Base-by-base conservation (phyloP, 2,797 vertebrate genomes). In the Cynopterus sphinx region DNA sequence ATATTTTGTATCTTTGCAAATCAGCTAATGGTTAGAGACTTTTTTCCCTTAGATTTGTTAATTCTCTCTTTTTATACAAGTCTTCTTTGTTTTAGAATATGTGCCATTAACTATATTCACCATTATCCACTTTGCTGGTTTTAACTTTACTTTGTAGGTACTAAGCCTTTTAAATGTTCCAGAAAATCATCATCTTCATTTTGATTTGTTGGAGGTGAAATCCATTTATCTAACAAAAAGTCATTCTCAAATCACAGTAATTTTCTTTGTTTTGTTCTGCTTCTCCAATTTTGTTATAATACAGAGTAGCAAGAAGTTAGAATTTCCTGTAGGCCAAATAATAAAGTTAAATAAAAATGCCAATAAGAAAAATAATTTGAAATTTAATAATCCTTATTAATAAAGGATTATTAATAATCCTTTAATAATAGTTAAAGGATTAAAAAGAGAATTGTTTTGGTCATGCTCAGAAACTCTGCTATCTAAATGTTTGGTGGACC, bases 161-260 rank as follows among this genome's bases (percentile, higher is more conserved):
- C 65, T 97, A 90, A 96, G 77, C 95, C 36, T 94, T 97, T 98
- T 97, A 97, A 97, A 96, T 90, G 55, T 96, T 97, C 89, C 36
- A 96, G 74, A 97, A 98, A 96, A 95, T 89, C 57, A 79, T 11
- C 4, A 90, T 79, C 28, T 97, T 97, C 73, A 95, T 91, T 95
- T 96, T 97, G 83, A 82, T 90, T 97, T 94, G 75, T 73, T 96
- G 93, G 71, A 96, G 51, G 22, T 97, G 68, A 97, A 98, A 98
- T 96, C 57, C 84, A 95, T 96, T 97, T 97, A 85, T 61, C 96
- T 78, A 97, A 93, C 6, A 85, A 87, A 95, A 97, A 97, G 26
- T 41, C 28, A 57, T 87, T 89, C 55, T 96, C 22, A 24, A 91
- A 93, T 51, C 51, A 92, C 36, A 63, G 5, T 73, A 74, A 82